Evolutionary conservation across 2,888 invertebrate genomes (phyloP).

Genomic region (Amiota mariae): DNA sequence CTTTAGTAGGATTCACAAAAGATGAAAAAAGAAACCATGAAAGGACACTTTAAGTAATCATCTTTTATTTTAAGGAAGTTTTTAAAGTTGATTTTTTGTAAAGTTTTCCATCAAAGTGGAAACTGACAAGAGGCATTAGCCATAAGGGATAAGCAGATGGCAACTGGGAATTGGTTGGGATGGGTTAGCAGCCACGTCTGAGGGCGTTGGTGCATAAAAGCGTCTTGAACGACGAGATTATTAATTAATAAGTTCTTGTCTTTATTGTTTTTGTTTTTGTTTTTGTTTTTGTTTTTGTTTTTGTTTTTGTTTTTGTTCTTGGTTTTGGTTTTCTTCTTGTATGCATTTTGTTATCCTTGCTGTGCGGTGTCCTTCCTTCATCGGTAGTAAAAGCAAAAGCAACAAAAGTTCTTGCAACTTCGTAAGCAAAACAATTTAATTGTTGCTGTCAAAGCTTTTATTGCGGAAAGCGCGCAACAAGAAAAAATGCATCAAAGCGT

Average conservation of each 20-base stretch:
- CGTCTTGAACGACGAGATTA: constrained; percentile 8
- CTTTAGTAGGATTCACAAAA: no score
- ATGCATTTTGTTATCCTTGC: background rate
- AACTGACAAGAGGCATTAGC: background rate
- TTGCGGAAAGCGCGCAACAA: constrained; percentile 6
- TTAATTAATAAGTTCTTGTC: constrained; percentile 17
- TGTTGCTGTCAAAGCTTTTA: constrained; percentile 49
- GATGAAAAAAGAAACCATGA: no score
- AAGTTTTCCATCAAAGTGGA: background rate
- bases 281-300: background rate
- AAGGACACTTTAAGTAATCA: no score
- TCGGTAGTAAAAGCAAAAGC: background rate
- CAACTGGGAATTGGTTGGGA: no score
- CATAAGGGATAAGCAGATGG: no score
- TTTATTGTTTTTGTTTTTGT: background rate
- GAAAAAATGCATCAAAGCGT: constrained; percentile 15
- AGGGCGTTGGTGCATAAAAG: background rate
- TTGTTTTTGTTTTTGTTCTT: background rate
- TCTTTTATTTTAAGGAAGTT: no score
- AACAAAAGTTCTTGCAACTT: constrained; percentile 56
- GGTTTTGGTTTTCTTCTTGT: no score
- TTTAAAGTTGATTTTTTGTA: no score
- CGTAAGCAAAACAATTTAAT: constrained; percentile 64
- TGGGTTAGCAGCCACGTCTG: background rate
- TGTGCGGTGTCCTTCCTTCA: background rate